Base-by-base conservation (phyloP, 2,888 invertebrate genomes). In the Drosophila percnosoma region DNA sequence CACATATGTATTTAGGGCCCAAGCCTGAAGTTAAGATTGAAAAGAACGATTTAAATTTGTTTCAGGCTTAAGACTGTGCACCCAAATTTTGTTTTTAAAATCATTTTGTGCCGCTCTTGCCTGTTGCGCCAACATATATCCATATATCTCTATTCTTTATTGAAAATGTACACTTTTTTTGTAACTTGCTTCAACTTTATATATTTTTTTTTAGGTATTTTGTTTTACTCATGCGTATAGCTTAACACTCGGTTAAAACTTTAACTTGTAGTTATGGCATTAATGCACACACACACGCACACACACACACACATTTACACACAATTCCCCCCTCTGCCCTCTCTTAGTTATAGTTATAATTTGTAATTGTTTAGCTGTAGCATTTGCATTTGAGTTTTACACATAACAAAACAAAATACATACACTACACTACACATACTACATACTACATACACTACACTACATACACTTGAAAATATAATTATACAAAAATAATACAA, bases 331-430 rank as follows among this genome's bases (percentile, higher is more conserved):
- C 49, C 53, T 40, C 62, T 31, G 27, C 18, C 33, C 53, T 59
- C 45, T 70, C 65, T 64, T 75, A 78, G 63, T 51, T 72, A 36
- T 79, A 75, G 64, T 69, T 66, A 55, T 80, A 67, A 70, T 59
- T 67, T 76, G 80, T 79, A 80, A 76, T 80, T 80, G 65, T 71
- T 80, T 68, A 73, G 73, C 40, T 82, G 85, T 85, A 85, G 85
- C 42, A 69, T 83, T 85, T 88, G 85, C 85, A 85, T 86, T 81
- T 86, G 68, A 77, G 73, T 86, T 78, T 75, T 67, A 75, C 75
- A 75, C 75, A 75, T 78, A 70, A 36, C 61, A 73, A 62, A 52
- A 67, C 61, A 53, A 18, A 66, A 24, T 51, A 63, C 61, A 57
- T 33, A 62, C 33, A 68, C 51, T 36, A 64, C 73, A 77, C 78